These are phyloP conservation scores for Pontoporia blainvillei DNA, from an alignment of 2,113 vertebrate species.

Conservation along the genomic window DNA sequence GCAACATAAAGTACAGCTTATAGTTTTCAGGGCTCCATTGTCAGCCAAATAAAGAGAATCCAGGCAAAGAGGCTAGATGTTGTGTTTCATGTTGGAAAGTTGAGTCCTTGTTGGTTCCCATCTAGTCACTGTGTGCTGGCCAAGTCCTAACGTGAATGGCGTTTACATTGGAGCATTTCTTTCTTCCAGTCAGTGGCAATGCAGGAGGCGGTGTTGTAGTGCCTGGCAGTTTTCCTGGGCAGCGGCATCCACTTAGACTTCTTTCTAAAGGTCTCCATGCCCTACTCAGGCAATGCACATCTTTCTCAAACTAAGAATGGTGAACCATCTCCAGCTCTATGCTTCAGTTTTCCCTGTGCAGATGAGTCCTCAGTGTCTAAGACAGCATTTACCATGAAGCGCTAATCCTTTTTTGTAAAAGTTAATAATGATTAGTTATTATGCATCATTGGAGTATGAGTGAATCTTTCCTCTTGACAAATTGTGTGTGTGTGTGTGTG, in stretches of 20 bases:
- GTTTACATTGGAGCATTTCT: slow-evolving; percentile 72
- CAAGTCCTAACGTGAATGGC: slow-evolving; percentile 39
- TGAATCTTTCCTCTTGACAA: slow-evolving; percentile 22
- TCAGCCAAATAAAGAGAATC: neutral
- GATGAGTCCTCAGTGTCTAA: slow-evolving; percentile 70
- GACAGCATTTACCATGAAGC: slow-evolving; percentile 8
- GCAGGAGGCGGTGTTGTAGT: slow-evolving; percentile 76
- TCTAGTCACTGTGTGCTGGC: slow-evolving; percentile 63
- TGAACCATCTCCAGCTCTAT: slow-evolving; percentile 66
- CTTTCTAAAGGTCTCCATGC: slow-evolving; percentile 78
- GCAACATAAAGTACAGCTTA: neutral
- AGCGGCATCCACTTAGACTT: slow-evolving; percentile 76
- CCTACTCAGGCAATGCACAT: slow-evolving; percentile 63
- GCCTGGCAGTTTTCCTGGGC: slow-evolving; percentile 78
- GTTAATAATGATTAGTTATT: neutral
- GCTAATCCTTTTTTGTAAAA: slow-evolving; percentile 5
- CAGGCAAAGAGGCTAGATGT: neutral
- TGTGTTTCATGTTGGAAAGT: slow-evolving; percentile 47
- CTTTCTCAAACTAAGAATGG: slow-evolving; percentile 72
- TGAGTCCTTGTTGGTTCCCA: slow-evolving; percentile 48
- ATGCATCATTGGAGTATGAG: neutral
- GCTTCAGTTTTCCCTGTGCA: slow-evolving; percentile 63
- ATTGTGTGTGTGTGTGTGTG: neutral
- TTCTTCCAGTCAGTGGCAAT: slow-evolving; percentile 77
- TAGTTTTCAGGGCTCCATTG: neutral